Conservation (phyloP, 2,113 vertebrate genomes). For the Hippocampus abdominalis region DNA sequence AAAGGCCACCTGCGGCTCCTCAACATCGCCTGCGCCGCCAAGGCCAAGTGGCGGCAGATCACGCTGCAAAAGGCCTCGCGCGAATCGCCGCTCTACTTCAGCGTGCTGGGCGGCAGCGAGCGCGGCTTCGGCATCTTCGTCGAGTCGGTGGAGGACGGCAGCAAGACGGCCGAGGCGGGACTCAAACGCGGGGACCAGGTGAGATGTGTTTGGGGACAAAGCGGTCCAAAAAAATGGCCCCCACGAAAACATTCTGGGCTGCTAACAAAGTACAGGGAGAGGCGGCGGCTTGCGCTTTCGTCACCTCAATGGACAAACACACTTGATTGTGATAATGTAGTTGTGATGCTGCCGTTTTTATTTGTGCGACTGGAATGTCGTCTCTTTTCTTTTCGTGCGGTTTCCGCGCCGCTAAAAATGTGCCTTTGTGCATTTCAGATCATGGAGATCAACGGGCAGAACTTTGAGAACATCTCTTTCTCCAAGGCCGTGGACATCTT, state of each 20-base stretch:
- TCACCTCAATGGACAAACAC: too few species aligned
- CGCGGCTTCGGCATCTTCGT: conserved; percentile 92
- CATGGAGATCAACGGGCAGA: conserved; percentile 98
- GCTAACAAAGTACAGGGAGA: too few species aligned
- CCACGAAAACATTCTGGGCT: too few species aligned
- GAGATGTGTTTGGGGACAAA: background rate
- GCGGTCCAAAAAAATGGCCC: too few species aligned
- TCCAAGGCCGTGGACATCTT: conserved; percentile 91
- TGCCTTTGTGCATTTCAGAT: conserved; percentile 72
- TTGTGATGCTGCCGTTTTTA: too few species aligned
- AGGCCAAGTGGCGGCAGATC: conserved; percentile 92
- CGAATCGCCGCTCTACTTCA: conserved; percentile 86
- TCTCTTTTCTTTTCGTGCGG: background rate
- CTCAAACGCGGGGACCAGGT: conserved; percentile 97
- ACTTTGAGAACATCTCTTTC: conserved; percentile 94
- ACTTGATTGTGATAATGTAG: too few species aligned
- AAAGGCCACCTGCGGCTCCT: conserved; percentile 92
- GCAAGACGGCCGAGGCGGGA: conserved; percentile 89
- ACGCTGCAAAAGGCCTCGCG: conserved; percentile 87
- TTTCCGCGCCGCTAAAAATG: background rate
- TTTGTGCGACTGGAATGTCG: too few species aligned
- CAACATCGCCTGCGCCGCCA: conserved; percentile 95
- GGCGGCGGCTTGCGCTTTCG: too few species aligned
- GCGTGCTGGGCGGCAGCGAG: conserved; percentile 87
- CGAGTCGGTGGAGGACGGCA: conserved; percentile 81